A percentile compares a stretch with the other conserved stretches of the same genome.
Evolutionary conservation across 2,888 invertebrate genomes (phyloP).

Genomic region (Campoletis raptor): DNA sequence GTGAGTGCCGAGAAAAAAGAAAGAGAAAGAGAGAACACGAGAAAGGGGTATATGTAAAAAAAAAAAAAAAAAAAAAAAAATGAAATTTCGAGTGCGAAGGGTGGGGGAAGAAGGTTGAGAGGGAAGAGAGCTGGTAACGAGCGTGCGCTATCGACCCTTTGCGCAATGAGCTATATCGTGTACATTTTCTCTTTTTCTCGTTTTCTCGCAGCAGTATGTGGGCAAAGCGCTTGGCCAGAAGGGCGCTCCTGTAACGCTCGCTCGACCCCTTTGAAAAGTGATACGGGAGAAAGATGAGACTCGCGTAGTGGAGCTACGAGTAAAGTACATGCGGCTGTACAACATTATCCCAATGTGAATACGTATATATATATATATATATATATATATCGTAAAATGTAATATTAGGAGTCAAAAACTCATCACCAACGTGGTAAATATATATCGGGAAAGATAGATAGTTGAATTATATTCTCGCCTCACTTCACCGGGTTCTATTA

Average conservation of each 20-base stretch:
- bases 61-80: constrained; percentile 10
- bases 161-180: constrained; percentile 42
- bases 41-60: constrained; percentile 5
- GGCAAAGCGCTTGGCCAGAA: constrained; percentile 58
- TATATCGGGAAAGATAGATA: neutral
- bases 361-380: constrained; percentile 1
- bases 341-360: neutral
- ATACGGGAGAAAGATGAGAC: constrained; percentile 62
- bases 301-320: constrained; percentile 46
- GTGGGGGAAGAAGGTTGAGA: neutral
- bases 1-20: constrained; percentile 4
- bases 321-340: constrained; percentile 60
- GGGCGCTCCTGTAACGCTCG: constrained; percentile 52
- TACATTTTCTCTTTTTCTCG: constrained; percentile 28
- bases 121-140: constrained; percentile 59
- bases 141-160: constrained; percentile 64
- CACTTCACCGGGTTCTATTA: constrained; percentile 1
- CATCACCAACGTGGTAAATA: constrained; percentile 15
- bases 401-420: constrained; percentile 14
- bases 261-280: constrained; percentile 70
- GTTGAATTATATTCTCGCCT: constrained; percentile 36
- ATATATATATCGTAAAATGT: neutral
- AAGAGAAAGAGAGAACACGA: neutral
- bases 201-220: constrained; percentile 35
- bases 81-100: constrained; percentile 35